These are phyloP conservation scores for Furcifer pardalis DNA, from an alignment of 2,797 vertebrate genomes.

Conservation along the genomic window DNA sequence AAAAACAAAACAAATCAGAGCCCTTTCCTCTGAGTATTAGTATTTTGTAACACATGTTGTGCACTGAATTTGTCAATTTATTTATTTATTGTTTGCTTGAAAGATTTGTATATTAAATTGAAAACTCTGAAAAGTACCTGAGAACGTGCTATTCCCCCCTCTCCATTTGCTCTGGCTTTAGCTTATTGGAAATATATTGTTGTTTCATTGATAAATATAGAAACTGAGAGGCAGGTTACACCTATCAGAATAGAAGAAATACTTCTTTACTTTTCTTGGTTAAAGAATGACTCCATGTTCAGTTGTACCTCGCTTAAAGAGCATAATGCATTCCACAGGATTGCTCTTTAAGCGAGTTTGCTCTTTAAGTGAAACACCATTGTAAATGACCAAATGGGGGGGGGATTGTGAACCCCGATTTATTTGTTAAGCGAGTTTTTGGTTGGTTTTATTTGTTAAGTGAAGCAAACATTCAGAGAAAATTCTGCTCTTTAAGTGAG, in stretches of 20 bases:
- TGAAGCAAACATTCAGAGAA: no score
- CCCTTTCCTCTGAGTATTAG: constrained; percentile 41
- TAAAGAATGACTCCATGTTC: constrained; percentile 41
- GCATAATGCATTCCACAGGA: no score
- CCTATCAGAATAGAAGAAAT: constrained; percentile 54
- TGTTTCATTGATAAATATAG: constrained; percentile 61
- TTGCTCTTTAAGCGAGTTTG: no score
- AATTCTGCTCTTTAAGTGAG: no score
- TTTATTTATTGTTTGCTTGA: constrained; percentile 61
- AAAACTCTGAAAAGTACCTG: constrained; percentile 56
- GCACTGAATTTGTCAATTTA: constrained; percentile 56
- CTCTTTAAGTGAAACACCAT: no score
- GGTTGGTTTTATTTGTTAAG: no score
- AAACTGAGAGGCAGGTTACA: constrained; percentile 48
- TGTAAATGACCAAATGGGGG: no score
- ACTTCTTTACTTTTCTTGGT: constrained; percentile 60
- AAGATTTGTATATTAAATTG: constrained; percentile 59
- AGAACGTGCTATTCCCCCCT: constrained; percentile 42
- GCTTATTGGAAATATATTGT: constrained; percentile 52
- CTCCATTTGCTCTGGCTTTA: constrained; percentile 46
- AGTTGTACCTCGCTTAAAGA: no score
- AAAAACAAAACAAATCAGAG: constrained; percentile 57
- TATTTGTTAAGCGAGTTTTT: no score
- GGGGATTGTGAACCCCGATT: no score
- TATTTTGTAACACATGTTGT: constrained; percentile 55